Conservation (phyloP, 2,797 vertebrate species). For the Ctenopoma kingsleyae region DNA sequence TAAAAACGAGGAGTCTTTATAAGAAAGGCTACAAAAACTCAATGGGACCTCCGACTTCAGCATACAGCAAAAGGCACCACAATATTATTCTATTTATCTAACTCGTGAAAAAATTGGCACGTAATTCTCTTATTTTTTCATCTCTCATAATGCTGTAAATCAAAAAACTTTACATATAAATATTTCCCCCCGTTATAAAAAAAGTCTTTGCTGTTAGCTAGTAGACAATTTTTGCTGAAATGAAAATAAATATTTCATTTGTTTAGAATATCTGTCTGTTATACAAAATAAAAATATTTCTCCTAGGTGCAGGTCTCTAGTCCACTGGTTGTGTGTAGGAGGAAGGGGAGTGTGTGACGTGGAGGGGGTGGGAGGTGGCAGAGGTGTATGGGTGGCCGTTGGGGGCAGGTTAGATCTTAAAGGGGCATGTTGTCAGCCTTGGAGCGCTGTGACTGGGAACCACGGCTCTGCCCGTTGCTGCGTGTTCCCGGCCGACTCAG, state of each 20-base stretch:
- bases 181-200: constrained; percentile 96
- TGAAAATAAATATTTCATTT: constrained; percentile 99
- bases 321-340: constrained; percentile 80
- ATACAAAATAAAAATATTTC: constrained; percentile 99
- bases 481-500: constrained; percentile 87
- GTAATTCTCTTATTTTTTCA: constrained; percentile 87
- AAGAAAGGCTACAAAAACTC: constrained; percentile 95
- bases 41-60: constrained; percentile 95
- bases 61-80: constrained; percentile 99
- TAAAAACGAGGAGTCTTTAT: constrained; percentile 90
- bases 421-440: constrained; percentile 92
- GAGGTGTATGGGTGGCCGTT: constrained; percentile 51
- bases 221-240: constrained; percentile 99
- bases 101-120: constrained; percentile 99
- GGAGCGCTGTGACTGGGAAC: constrained; percentile 84
- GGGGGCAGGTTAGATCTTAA: constrained; percentile 82
- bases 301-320: constrained; percentile 90
- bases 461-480: constrained; percentile 88
- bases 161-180: constrained; percentile 99
- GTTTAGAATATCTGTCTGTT: constrained; percentile 98
- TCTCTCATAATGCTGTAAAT: constrained; percentile 96
- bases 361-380: constrained; percentile 48
- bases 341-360: constrained; percentile 68
- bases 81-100: constrained; percentile 98
- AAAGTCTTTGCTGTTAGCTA: constrained; percentile 99